Percentiles rank a stretch among this genome's conserved stretches.
These are phyloP conservation scores for Amazona guildingii DNA, from an alignment of 2,113 vertebrate genomes.

Conservation along the genomic window DNA sequence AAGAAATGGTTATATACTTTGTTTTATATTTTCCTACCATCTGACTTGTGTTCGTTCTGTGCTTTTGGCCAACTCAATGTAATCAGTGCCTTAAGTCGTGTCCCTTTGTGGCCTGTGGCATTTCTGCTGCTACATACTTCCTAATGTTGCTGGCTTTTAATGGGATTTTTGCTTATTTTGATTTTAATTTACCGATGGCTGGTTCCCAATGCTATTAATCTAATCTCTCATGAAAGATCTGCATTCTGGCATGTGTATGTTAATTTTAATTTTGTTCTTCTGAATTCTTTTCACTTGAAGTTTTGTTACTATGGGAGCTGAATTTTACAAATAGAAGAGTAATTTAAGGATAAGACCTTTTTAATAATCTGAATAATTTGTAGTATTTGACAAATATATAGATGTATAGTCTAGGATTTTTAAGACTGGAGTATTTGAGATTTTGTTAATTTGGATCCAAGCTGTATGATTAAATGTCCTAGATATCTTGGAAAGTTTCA, in stretches of 20 bases:
- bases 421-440: slow-evolving; percentile 11
- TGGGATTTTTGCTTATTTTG: background rate
- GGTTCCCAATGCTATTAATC: background rate
- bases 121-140: background rate
- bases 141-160: background rate
- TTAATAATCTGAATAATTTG: slow-evolving; percentile 46
- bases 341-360: slow-evolving; percentile 48
- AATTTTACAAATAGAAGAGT: slow-evolving; percentile 29
- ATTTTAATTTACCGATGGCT: background rate
- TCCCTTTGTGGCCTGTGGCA: background rate
- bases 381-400: slow-evolving; percentile 41
- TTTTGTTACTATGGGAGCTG: slow-evolving; percentile 41
- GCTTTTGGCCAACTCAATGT: background rate
- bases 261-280: background rate
- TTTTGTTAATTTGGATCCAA: slow-evolving; percentile 44
- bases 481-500: slow-evolving; percentile 37
- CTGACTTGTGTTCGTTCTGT: background rate
- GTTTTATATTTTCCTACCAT: background rate
- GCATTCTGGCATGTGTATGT: accelerated
- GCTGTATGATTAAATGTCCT: background rate
- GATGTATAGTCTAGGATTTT: background rate
- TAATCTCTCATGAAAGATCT: background rate
- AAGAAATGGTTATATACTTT: background rate
- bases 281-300: background rate
- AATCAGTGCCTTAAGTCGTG: background rate